Base-by-base conservation (phyloP, 2,113 vertebrate genomes). In the Cygnus buccinator region DNA sequence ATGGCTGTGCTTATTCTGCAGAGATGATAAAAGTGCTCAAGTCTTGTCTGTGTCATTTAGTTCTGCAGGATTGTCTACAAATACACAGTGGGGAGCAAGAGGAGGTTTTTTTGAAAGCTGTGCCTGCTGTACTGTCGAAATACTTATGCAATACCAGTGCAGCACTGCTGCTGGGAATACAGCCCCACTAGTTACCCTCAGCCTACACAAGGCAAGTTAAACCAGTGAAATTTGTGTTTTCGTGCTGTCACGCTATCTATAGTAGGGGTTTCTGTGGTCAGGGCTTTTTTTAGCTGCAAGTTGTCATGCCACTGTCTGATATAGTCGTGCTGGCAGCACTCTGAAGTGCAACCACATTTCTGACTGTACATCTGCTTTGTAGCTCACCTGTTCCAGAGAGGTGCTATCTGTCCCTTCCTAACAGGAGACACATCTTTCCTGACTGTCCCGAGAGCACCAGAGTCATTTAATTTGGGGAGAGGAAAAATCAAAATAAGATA, bases 401-500 rank as follows among this genome's bases (percentile, higher is more conserved):
- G 44, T 43, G 62, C n/a, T 78, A 29, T 33, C 39, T 46, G 9
- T 66, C 48, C 62, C 66, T 54, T 91, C 0, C 0, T 35, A 92
- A 87, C 52, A 82, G 46, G 66, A 89, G 41, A 21, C 3, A 44
- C 31, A 50, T 79, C 50, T 58, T 57, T 73, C 46, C 55, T 58
- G 70, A 28, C 85, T 78, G 48, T 66, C 68, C 44, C 89, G 44
- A 84, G 55, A 79, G 26, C 88, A 84, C 37, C 72, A 73, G 65
- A 86, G 72, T 44, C 3, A 14, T 92, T 93, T 92, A 65, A 90
- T 90, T 78, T 94, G 71, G 59, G 75, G 76, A 95, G 65, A 83
- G 50, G 29, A 84, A 63, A 80, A 80, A 80, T 94, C 75, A 78
- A 91, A 97, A 94, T 79, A 84, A 96, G 83, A 94, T 78, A 92